Evolutionary conservation across 2,888 invertebrate species (phyloP), one percentile per base, ranked within the genome.

Genomic region (Acrobasis consociella): DNA sequence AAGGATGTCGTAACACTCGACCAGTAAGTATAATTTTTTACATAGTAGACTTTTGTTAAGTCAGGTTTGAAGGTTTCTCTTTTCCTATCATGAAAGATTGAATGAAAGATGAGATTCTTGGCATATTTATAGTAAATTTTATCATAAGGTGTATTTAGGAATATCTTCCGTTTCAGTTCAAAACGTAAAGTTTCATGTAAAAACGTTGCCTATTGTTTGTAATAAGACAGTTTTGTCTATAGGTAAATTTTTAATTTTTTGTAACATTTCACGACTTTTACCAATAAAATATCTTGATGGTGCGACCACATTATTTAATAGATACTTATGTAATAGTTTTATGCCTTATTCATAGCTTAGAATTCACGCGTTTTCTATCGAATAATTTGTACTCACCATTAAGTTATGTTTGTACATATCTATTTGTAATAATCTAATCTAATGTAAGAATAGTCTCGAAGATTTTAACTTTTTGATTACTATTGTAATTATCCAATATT

Each of bases 1-100:
- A 94, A 95, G 74, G 99, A 99, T 84, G 94, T 99, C 72, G 96
- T 99, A 76, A 97, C 98, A 0, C 91, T 99, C 63, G 99, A 99
- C 91, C 99, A 99, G 99, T 99, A 94, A 97, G 97, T 96, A 75
- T 69, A 64, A 61, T 64, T 51, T 62, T 58, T 63, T 37, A 64
- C 58, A 8, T 16, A 16, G 42, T 65, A 60, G 58, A 13, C 8
- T 64, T 59, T 52, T 66, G 55, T 67, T 64, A 58, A 51, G 61
- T 49, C 49, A 49, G 50, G n/a, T 50, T 64, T 50, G 62, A 59
- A 31, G 60, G n/a, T 46, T 46, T 42, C 13, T 49, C 37, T 49
- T 60, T 60, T 58, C 31, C 31, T 59, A 53, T 60, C 22, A 61
- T 66, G 55, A 66, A 52, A 65, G 39, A 15, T 37, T 16, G 62